Base-by-base conservation (phyloP, 2,113 vertebrate species). In the Pituophis catenifer region DNA sequence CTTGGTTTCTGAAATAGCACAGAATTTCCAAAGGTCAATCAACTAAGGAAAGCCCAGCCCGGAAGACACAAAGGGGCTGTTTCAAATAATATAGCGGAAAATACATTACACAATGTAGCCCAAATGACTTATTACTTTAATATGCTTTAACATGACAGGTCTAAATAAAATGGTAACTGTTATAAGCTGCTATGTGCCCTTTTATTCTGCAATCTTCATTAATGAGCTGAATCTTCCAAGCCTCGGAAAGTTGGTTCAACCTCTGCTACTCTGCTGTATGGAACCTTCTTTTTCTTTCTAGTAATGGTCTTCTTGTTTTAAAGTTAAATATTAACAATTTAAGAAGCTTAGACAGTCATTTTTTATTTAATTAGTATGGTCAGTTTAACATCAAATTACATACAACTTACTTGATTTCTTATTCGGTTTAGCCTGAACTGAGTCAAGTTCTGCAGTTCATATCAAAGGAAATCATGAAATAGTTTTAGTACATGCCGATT, bases 391-490 rank as follows among this genome's bases (percentile, higher is more conserved):
- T 85, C 65, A 81, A 33, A n/a, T 53, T 54, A 48, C 12, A 21
- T 33, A 50, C 26, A 86, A 57, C 21, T 12, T 17, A 33, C 54
- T 70, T 55, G n/a, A 44, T 52, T 17, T 59, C 24, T 23, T 19
- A 9, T 33, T 93, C 86, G 59, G 6, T 38, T 65, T 15, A 8
- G 57, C 29, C 75, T 57, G 65, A 91, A 93, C 87, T 90, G 94
- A 95, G 85, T 91, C 21, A 88, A 19, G 58, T 75, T 75, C 53
- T 91, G 85, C 33, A 65, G 50, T 91, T 92, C 93, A 90, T 24
- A 95, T 48, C 92, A 93, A 54, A 93, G 86, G 58, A 11, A 94
- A 62, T 9, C 13, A 26, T 21, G 85, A 88, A 0, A 93, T 65
- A 88, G 85, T 33, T 86, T 55, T 55, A 65, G 59, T 50, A 75